Evolutionary conservation across 1,140 invertebrate species (phyloP).

Genomic region (Lasioglossum albipes): DNA sequence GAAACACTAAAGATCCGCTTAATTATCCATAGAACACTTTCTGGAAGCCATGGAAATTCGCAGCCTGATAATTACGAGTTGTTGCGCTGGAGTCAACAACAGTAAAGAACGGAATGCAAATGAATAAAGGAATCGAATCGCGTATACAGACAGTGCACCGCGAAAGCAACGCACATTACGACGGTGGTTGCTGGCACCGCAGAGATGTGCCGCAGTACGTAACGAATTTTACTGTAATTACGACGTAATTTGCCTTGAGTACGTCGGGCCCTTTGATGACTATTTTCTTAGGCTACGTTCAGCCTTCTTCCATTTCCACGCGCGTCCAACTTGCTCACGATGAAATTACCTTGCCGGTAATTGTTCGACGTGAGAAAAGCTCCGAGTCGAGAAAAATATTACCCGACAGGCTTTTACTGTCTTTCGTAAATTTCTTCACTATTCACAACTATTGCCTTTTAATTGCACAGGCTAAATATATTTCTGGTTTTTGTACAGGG

Average conservation of each 20-base stretch:
- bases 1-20: too few species aligned
- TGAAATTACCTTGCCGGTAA: constrained; percentile 37
- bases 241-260: constrained; percentile 34
- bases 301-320: constrained; percentile 35
- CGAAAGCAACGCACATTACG: constrained; percentile 30
- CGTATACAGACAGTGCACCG: constrained; percentile 2
- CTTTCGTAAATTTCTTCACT: not conserved
- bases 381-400: not conserved
- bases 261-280: constrained; percentile 36
- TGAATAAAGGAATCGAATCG: constrained; percentile 8
- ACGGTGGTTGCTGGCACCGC: constrained; percentile 11
- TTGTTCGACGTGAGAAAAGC: constrained; percentile 31
- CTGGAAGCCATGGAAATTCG: not conserved
- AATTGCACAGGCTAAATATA: too few species aligned
- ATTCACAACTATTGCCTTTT: not conserved
- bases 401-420: not conserved
- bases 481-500: too few species aligned
- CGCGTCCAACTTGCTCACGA: not conserved
- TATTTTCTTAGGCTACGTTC: constrained; percentile 2
- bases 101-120: not conserved
- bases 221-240: constrained; percentile 49
- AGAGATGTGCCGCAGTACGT: constrained; percentile 22
- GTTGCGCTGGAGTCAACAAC: too few species aligned
- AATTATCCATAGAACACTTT: not conserved
- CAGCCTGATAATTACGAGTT: not conserved